Evolutionary conservation across 1,140 invertebrate genomes (phyloP).

Genomic region (Cyphomyrmex costatus): DNA sequence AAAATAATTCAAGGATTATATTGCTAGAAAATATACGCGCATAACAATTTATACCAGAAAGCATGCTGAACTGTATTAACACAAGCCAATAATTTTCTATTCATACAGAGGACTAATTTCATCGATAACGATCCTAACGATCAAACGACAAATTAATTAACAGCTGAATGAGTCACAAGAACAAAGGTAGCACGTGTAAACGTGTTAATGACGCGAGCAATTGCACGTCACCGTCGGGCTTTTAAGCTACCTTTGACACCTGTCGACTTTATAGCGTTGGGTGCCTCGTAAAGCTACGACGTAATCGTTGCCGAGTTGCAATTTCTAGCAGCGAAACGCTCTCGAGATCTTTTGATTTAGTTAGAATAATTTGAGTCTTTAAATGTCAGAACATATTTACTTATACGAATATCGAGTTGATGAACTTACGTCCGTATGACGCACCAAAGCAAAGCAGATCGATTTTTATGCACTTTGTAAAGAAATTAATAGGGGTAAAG

Average conservation of each 20-base stretch:
- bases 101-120: not conserved
- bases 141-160: constrained; percentile 58
- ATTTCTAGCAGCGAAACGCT: not conserved
- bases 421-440: not conserved
- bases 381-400: constrained; percentile 27
- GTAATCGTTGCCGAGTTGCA: constrained; percentile 3
- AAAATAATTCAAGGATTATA: not conserved
- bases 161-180: constrained; percentile 23
- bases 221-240: constrained; percentile 29
- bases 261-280: constrained; percentile 49
- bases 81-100: constrained; percentile 23
- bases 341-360: constrained; percentile 33
- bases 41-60: not conserved
- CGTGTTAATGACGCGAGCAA: constrained; percentile 38
- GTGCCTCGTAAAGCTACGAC: constrained; percentile 26
- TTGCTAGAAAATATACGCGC: not conserved
- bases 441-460: not conserved
- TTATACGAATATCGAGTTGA: not conserved
- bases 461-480: not conserved
- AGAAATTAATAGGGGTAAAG: not conserved
- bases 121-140: not conserved
- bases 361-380: constrained; percentile 39
- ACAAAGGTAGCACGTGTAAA: constrained; percentile 16
- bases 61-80: not conserved
- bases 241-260: constrained; percentile 48